Conservation (phyloP, 2,113 vertebrate genomes). For the Carlito syrichta region DNA sequence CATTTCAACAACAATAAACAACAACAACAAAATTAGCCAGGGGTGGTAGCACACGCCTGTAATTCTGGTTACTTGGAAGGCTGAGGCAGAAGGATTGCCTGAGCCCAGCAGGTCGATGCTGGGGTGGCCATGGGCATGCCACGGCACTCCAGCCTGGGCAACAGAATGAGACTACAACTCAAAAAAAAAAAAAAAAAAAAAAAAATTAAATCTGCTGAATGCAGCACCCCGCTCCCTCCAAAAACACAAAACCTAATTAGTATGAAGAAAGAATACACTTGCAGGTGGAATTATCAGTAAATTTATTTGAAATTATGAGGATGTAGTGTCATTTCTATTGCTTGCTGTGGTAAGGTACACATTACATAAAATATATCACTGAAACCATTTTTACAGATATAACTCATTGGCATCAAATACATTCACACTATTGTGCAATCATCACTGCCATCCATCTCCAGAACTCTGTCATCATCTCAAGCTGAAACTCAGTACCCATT, state of each 20-base stretch:
- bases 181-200: conserved; percentile 6
- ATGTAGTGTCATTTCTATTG: not conserved
- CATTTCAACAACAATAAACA: too few species aligned
- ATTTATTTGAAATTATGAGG: not conserved
- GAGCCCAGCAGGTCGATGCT: too few species aligned
- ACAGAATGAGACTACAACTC: too few species aligned
- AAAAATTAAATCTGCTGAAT: not conserved
- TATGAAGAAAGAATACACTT: not conserved
- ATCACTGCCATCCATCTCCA: too few species aligned
- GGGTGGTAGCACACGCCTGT: too few species aligned
- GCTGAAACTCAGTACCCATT: too few species aligned
- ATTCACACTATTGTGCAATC: rapidly evolving
- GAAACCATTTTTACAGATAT: not conserved
- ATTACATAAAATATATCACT: not conserved
- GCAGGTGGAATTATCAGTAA: not conserved
- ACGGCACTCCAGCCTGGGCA: too few species aligned
- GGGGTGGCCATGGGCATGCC: too few species aligned
- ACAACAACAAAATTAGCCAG: too few species aligned
- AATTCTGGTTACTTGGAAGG: too few species aligned
- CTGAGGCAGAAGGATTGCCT: too few species aligned
- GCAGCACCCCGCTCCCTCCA: not conserved
- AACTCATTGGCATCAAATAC: not conserved
- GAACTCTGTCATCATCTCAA: too few species aligned
- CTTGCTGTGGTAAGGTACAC: not conserved
- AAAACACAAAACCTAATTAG: not conserved